Evolutionary conservation across 2,888 invertebrate genomes (phyloP).

Genomic region (Cheilosia urbana): DNA sequence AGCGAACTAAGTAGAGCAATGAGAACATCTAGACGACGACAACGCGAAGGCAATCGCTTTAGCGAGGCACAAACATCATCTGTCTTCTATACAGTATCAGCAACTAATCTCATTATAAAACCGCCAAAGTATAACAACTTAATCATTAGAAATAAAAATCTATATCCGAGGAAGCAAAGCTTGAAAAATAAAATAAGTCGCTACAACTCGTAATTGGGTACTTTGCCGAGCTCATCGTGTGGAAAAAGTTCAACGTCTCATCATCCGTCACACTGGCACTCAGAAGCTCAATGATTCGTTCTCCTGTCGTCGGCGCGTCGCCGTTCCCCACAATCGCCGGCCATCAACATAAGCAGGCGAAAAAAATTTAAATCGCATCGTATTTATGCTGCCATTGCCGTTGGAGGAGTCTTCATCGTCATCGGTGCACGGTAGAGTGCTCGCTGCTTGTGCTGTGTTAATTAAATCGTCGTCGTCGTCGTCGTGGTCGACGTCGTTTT

Average conservation of each 20-base stretch:
- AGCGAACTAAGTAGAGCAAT: slow-evolving; percentile 26
- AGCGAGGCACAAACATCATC: background rate
- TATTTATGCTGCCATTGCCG: slow-evolving; percentile 51
- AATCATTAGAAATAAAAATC: slow-evolving; percentile 38
- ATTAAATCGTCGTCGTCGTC: slow-evolving; percentile 60
- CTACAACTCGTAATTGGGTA: slow-evolving; percentile 51
- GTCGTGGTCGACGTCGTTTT: slow-evolving; percentile 17
- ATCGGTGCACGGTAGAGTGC: slow-evolving; percentile 60
- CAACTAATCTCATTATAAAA: slow-evolving; percentile 42
- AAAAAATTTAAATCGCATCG: slow-evolving; percentile 68
- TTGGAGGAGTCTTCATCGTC: slow-evolving; percentile 32
- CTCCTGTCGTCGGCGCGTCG: background rate
- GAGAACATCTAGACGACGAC: background rate
- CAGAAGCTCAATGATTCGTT: slow-evolving; percentile 60
- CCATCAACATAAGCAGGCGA: slow-evolving; percentile 61
- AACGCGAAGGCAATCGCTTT: background rate
- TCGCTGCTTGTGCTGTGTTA: slow-evolving; percentile 43
- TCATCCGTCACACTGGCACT: slow-evolving; percentile 42
- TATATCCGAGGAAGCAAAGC: slow-evolving; percentile 22
- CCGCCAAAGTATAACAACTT: slow-evolving; percentile 54
- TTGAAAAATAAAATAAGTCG: slow-evolving; percentile 2
- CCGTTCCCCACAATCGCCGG: slow-evolving; percentile 12
- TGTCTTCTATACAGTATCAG: background rate
- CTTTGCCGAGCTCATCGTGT: slow-evolving; percentile 63
- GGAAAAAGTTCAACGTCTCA: slow-evolving; percentile 73